Evolutionary conservation across 2,113 vertebrate genomes (phyloP), one percentile per base, ranked within the genome.

Genomic region (Hippocampus guttulatus): DNA sequence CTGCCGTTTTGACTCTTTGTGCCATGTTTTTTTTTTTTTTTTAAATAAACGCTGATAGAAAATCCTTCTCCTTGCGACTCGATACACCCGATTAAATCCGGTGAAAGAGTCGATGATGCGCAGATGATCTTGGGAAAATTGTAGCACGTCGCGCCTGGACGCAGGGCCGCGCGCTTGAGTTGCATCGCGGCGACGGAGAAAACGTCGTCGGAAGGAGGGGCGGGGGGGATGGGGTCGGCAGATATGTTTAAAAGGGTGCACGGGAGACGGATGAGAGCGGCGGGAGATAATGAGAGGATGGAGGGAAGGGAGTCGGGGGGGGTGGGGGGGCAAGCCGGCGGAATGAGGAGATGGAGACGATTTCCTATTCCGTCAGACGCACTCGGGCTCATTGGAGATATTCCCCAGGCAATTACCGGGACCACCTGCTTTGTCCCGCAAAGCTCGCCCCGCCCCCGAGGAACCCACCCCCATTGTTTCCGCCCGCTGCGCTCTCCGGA

Each of bases 371-470:
- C 81, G 87, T 91, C 85, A 91, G 89, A 85, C 84, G 82, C 88
- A 85, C 85, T 74, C 83, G 75, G 86, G 89, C 90, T 93, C 91
- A 92, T 93, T 93, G 90, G 92, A 92, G 93, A 93, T 92, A 90
- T 91, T 91, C 91, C 90, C 91, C 91, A 92, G 90, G 90, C 91
- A 93, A 93, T 93, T 92, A 92, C 92, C 86, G 76, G 81, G 88
- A 88, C 90, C 92, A 92, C 92, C 91, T 92, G 92, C 91, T 93
- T 92, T 92, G 91, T 91, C 90, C 91, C 87, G 33, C 33, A 1
- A 38, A 38, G 33, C 86, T 75, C 3, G 21, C 21, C 52, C 52
- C 47, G 12, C 47, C 51, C 51, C 20, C 51, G 33, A 38, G 33
- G 33, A 58, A 12, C 55, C 27, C 58, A 0, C 6, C 82, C 69